phyloP scores from a whole-genome alignment of 2,113 vertebrate genomes.

The Rafetus swinhoei region DNA sequence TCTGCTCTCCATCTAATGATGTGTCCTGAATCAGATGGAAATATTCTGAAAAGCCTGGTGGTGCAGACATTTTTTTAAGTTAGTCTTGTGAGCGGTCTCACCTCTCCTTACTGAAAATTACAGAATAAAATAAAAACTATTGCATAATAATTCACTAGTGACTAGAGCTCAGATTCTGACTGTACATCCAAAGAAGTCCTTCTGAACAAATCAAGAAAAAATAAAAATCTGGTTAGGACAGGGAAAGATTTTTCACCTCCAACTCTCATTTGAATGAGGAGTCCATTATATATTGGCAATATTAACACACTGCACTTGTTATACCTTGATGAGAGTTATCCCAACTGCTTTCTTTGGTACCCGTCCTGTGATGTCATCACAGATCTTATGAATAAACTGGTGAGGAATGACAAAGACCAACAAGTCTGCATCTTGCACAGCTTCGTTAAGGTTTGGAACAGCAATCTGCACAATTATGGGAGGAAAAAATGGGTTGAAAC shows the following conservation, averaged over 20 bases:
- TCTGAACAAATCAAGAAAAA: neutral
- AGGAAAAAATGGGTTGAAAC: neutral
- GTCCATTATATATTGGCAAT: neutral
- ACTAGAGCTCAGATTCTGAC: neutral
- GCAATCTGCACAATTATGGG: slow-evolving; percentile 80
- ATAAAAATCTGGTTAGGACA: neutral
- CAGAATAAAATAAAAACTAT: neutral
- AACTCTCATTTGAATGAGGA: neutral
- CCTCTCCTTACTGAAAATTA: neutral
- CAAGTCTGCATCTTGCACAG: slow-evolving; percentile 88
- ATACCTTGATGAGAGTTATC: slow-evolving; percentile 95
- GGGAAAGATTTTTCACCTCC: neutral
- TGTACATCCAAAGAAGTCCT: neutral
- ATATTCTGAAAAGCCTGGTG: neutral
- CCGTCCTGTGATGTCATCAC: slow-evolving; percentile 86
- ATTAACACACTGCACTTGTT: neutral
- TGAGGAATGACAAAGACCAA: slow-evolving; percentile 94
- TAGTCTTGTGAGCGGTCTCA: neutral
- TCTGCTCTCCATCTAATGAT: slow-evolving; percentile 45
- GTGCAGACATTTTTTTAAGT: slow-evolving; percentile 4
- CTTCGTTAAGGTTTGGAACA: slow-evolving; percentile 83
- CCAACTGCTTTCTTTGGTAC: slow-evolving; percentile 85
- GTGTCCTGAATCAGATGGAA: slow-evolving; percentile 11
- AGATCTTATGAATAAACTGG: slow-evolving; percentile 92
- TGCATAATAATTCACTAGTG: neutral